Evolutionary conservation across 1,140 invertebrate genomes (phyloP).

Genomic region (Delia radicum): DNA sequence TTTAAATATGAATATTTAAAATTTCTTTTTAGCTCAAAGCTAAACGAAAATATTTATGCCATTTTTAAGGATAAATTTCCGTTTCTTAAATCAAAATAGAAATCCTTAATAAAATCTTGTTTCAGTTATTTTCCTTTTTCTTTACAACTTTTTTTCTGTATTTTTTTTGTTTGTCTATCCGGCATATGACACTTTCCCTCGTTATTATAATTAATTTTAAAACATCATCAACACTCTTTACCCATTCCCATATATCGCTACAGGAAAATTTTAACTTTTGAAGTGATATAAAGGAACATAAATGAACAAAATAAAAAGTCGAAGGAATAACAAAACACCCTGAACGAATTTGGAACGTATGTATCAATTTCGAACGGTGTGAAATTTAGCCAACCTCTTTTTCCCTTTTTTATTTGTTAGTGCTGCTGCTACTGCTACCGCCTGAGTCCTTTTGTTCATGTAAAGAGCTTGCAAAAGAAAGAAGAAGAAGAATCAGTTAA

Average conservation of each 20-base stretch:
- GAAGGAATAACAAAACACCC: conserved; percentile 29
- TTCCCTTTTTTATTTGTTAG: neutral
- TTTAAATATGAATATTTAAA: too few species aligned
- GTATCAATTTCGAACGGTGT: conserved; percentile 21
- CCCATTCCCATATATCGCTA: conserved; percentile 20
- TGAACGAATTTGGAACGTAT: conserved; percentile 24
- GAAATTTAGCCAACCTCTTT: conserved; percentile 16
- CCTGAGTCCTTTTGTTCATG: too few species aligned
- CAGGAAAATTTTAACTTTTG: neutral
- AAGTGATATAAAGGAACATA: neutral
- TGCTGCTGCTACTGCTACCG: too few species aligned
- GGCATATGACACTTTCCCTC: conserved; percentile 29
- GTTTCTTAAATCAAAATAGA: neutral
- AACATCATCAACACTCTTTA: conserved; percentile 12
- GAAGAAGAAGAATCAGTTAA: neutral
- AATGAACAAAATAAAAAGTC: conserved; percentile 40
- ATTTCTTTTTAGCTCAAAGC: neutral
- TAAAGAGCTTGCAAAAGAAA: too few species aligned
- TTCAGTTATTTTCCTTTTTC: neutral
- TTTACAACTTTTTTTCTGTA: neutral
- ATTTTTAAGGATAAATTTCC: neutral
- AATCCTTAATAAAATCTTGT: neutral
- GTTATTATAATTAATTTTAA: conserved; percentile 34
- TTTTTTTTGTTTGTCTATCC: conserved; percentile 14
- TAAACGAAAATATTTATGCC: neutral